Evolutionary conservation across 2,113 vertebrate genomes (phyloP), one percentile per base, ranked within the genome.

Genomic region (Calypte anna): DNA sequence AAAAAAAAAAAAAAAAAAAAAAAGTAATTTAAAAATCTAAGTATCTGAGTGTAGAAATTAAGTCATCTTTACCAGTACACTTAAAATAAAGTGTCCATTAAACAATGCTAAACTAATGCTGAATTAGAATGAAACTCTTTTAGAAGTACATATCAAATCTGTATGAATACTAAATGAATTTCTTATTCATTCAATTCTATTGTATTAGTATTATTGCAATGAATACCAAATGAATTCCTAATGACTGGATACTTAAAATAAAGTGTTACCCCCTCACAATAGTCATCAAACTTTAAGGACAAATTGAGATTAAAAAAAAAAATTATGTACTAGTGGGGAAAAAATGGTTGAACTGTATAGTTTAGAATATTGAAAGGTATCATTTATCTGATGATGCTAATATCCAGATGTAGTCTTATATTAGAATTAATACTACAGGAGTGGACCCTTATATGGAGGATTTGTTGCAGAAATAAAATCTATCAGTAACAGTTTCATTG

Each of bases 381-480:
- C 94, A 97, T 97, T 98, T 96, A 92, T 97, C 94, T 75, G 94
- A 97, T 93, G 93, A 96, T 88, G 92, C 95, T 97, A 96, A 97
- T 97, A 97, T 97, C 94, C 97, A 96, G 91, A 98, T 97, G 92
- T 79, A 96, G 95, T 81, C 91, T 96, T 95, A 85, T 95, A 96
- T 96, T 96, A 95, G 94, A 98, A 97, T 97, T 97, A 97, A 97
- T 96, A 96, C 97, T 96, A 94, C 85, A 97, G 96, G 94, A 98
- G 96, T 97, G 93, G 95, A 95, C 95, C 92, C 93, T 97, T 93
- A 94, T 95, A 97, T 22, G 86, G 94, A 96, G 97, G 92, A 98
- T 98, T 98, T 98, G 97, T 98, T 98, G 96, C 96, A 97, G 98
- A 98, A 98, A 98, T 98, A 98, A 98, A 98, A 98, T 96, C 96